Base-by-base conservation (phyloP, 2,797 vertebrate genomes). In the Silurus lanzhouensis region DNA sequence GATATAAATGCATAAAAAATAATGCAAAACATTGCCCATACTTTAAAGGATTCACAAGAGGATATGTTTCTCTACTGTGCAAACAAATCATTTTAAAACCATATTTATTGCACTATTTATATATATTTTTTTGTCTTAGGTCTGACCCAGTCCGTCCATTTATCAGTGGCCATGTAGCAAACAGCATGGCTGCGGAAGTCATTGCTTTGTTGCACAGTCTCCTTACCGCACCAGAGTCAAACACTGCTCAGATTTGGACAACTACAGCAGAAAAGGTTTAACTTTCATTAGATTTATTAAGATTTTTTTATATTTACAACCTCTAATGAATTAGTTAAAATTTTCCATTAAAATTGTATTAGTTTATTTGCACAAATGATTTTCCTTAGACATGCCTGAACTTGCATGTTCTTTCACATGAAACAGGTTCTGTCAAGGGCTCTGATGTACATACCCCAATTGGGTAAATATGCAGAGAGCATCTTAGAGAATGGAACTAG, bases 151-250 rank as follows among this genome's bases (percentile, higher is more conserved):
- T 99, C 63, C 94, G 98, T 77, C 98, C 98, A 0, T 99, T 99
- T 90, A 99, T 99, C 91, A 99, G 98, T 3, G 98, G 98, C 48
- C 98, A 99, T 0, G 98, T 99, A 44, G 98, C 98, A 13, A 99
- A 99, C 93, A 99, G 98, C 91, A 99, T 99, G 98, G 98, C 98
- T 10, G 97, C 98, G 0, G 98, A 99, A 92, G 98, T 99, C 85
- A 99, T 99, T 0, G 98, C 98, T 81, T 92, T 99, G 91, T 95
- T 99, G 0, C 98, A 99, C 75, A 98, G 98, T 91, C 93, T 99
- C 85, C 94, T 99, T 64, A 99, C 98, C 87, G 98, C 98, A 0
- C 98, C 98, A 0, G 98, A 99, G 89, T 99, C 97, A 66, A 99
- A 97, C 82, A 98, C 98, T 0, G 98, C 98, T 89, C 98, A 99